These are phyloP conservation scores for Nephrotoma guestfalica DNA, from an alignment of 2,888 invertebrate genomes.

Conservation along the genomic window DNA sequence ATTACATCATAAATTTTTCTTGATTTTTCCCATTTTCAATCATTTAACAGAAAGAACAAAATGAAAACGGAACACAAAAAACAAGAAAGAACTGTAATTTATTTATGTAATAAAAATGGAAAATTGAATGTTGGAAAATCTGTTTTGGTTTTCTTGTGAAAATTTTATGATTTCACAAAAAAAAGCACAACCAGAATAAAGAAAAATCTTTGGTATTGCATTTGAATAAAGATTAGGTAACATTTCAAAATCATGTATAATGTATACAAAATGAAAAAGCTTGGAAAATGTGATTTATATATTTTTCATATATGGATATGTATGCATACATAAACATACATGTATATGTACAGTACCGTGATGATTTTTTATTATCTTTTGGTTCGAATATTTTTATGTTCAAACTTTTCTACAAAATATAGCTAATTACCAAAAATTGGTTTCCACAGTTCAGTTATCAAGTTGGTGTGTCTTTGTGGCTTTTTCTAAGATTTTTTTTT, in stretches of 20 bases:
- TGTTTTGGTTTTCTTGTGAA: not conserved
- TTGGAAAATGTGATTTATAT: not conserved
- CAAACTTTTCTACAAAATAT: too few relatives aligned
- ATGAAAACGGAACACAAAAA: not conserved
- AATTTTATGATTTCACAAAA: not conserved
- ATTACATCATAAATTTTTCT: not conserved
- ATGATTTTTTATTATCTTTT: too few relatives aligned
- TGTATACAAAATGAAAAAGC: not conserved
- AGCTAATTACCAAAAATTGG: too few relatives aligned
- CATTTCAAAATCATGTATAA: not conserved
- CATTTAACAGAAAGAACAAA: not conserved
- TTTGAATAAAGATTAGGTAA: not conserved
- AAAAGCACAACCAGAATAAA: not conserved
- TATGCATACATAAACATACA: too few relatives aligned
- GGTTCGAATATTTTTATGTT: too few relatives aligned
- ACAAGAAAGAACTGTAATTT: not conserved
- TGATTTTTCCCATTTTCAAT: not conserved
- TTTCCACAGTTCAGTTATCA: too few relatives aligned
- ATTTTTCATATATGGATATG: not conserved
- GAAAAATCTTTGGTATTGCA: not conserved
- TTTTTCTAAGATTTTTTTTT: too few relatives aligned
- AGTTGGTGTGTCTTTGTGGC: too few relatives aligned
- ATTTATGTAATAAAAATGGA: not conserved
- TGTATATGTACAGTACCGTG: too few relatives aligned
- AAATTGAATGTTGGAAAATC: not conserved